Conservation (phyloP, 2,113 vertebrate genomes). For the Triplophysa tibetana region DNA sequence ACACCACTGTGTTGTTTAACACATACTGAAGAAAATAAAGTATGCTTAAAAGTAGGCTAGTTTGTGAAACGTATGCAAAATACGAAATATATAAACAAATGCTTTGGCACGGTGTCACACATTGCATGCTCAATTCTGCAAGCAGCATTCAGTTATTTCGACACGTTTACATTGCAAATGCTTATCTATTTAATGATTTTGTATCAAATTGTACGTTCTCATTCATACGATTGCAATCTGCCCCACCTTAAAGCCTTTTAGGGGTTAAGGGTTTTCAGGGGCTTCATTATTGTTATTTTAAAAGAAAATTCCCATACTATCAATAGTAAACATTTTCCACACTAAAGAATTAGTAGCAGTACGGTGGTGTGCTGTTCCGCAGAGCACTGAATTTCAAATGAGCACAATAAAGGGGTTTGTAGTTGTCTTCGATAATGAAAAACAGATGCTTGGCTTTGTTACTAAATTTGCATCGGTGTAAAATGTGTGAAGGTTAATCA, state of each 20-base stretch:
- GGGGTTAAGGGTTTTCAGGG: no score
- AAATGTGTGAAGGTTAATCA: slow-evolving; percentile 25
- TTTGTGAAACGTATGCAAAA: neutral
- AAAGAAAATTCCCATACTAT: neutral
- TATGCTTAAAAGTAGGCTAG: no score
- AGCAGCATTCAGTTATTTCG: neutral
- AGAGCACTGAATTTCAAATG: neutral
- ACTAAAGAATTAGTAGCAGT: neutral
- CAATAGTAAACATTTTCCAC: neutral
- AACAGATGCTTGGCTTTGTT: slow-evolving; percentile 4
- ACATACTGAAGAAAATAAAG: neutral
- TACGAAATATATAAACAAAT: no score
- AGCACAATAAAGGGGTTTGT: slow-evolving; percentile 14
- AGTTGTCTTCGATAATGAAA: neutral
- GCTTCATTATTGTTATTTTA: no score
- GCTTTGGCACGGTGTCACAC: neutral
- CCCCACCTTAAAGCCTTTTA: no score
- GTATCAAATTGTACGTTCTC: no score
- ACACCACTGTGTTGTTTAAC: neutral
- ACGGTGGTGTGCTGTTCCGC: neutral
- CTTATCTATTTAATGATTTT: no score
- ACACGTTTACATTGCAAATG: no score
- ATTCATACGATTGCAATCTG: no score
- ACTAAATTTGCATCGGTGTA: neutral
- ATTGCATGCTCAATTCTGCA: neutral